Base-by-base conservation (phyloP, 2,113 vertebrate genomes). In the Numida meleagris region DNA sequence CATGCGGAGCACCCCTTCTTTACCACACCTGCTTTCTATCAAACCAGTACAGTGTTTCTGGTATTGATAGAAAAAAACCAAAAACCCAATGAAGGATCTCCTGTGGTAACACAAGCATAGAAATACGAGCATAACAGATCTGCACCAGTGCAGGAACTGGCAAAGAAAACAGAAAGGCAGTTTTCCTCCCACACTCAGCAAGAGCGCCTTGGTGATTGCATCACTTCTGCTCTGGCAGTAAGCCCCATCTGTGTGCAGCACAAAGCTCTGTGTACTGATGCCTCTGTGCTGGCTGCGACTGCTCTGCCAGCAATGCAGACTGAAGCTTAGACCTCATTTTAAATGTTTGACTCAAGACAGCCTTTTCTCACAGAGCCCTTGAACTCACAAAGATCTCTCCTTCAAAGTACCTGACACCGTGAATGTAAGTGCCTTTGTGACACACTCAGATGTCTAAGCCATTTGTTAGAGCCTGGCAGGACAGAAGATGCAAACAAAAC, bases 71-170 rank as follows among this genome's bases (percentile, higher is more conserved):
- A 12, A 11, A 13, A 19, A 5, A 27, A 55, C 40, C 55, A 23
- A 23, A 3, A 11, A 9, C 21, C 2, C 19, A 43, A 0, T 3
- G 12, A 5, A 62, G 19, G 10, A 27, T 74, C 16, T 74, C 10
- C 31, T 33, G 34, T 42, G 42, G 25, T 50, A 81, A 40, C 15
- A 3, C 1, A 8, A 63, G 9, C 42, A 71, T 21, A 58, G 75
- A 88, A 72, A 62, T 11, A 27, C 0, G 5, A 88, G 57, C 53
- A 48, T 13, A 66, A 29, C 31, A 51, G 79, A 82, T 36, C n/a
- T 1, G 0, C 14, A 34, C 24, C 18, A 16, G 14, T 72, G 48
- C 29, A 38, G 42, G 53, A 85, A 5, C 23, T 57, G 18, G 45
- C 15, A 42, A 40, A 59, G 51, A 45, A 84, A 84, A 51, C 40